Conservation (phyloP, 64 coral and sea anemone genomes). For the Montipora foliosa region DNA sequence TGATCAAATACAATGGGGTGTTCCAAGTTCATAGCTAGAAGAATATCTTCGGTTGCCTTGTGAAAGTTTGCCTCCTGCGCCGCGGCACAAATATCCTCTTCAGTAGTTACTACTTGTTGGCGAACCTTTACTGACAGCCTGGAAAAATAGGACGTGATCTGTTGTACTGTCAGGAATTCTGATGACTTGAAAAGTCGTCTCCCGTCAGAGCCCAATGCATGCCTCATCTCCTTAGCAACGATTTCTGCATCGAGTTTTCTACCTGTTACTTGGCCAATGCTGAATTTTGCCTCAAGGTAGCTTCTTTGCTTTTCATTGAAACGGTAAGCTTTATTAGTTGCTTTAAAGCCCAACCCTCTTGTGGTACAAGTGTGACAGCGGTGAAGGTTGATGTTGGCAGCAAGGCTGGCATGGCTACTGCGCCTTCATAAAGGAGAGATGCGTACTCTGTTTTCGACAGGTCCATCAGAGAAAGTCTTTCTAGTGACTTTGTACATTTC, state of each 20-base stretch:
- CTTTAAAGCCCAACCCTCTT: constrained; percentile 68
- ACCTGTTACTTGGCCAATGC: constrained; percentile 48
- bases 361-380: background rate
- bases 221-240: too few relatives aligned
- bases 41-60: too few relatives aligned
- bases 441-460: constrained; percentile 49
- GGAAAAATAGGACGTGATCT: constrained; percentile 67
- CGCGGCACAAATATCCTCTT: constrained; percentile 24
- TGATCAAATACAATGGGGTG: too few relatives aligned
- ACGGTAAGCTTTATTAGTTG: constrained; percentile 30
- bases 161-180: background rate
- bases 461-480: constrained; percentile 64
- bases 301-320: background rate
- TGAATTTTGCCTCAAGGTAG: constrained; percentile 46
- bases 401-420: constrained; percentile 46
- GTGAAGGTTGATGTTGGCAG: background rate
- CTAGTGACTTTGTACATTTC: constrained; percentile 31
- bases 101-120: constrained; percentile 17
- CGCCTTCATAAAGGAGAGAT: constrained; percentile 1
- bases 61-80: background rate
- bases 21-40: too few relatives aligned
- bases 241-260: background rate
- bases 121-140: constrained; percentile 53
- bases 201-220: constrained; percentile 15
- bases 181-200: constrained; percentile 6